Percentiles rank a stretch among this genome's conserved stretches.
Evolutionary conservation across 2,888 invertebrate genomes (phyloP).

Genomic region (Troides aeacus): DNA sequence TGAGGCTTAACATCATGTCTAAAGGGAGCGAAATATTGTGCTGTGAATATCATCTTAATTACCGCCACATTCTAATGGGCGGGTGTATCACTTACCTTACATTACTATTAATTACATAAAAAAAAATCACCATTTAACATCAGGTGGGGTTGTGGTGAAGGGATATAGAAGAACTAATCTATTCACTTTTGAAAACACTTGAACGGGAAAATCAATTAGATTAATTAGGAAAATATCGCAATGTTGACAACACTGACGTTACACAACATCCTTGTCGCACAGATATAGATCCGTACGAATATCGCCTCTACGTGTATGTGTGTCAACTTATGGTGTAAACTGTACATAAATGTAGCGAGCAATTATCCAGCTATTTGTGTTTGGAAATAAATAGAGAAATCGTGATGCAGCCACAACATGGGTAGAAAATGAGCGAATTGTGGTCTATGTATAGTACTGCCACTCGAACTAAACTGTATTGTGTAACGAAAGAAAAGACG

Average conservation of each 20-base stretch:
- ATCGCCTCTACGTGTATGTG: conserved; percentile 8
- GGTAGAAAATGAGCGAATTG: conserved; percentile 1
- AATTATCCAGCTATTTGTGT: conserved; percentile 27
- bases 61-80: too few relatives aligned
- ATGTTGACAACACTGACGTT: conserved; percentile 2
- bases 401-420: conserved; percentile 21
- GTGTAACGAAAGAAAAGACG: background rate
- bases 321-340: conserved; percentile 9
- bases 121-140: too few relatives aligned
- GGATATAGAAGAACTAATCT: too few relatives aligned
- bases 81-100: too few relatives aligned
- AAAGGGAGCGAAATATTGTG: too few relatives aligned
- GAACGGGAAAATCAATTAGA: too few relatives aligned
- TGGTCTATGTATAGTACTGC: conserved; percentile 16
- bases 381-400: conserved; percentile 28
- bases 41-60: too few relatives aligned
- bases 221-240: too few relatives aligned
- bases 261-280: conserved; percentile 13
- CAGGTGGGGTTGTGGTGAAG: too few relatives aligned
- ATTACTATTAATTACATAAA: too few relatives aligned
- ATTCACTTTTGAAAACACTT: too few relatives aligned
- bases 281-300: conserved; percentile 3
- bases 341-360: conserved; percentile 19
- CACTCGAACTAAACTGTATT: background rate
- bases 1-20: too few relatives aligned